Evolutionary conservation across 2,888 invertebrate genomes (phyloP).

Genomic region (Micoletzkya japonica): DNA sequence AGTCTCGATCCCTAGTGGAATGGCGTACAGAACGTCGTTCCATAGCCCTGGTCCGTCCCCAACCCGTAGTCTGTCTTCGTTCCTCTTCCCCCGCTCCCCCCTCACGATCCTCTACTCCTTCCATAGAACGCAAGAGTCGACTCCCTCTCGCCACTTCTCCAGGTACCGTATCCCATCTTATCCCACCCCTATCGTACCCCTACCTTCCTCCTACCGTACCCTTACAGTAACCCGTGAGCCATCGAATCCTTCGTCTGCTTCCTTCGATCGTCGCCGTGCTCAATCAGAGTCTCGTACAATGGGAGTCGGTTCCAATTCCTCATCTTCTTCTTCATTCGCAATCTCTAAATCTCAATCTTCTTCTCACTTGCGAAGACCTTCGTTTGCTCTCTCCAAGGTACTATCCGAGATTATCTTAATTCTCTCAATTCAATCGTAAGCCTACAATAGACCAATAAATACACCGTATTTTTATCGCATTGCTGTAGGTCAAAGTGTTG

Average conservation of each 20-base stretch:
- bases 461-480: too few relatives aligned
- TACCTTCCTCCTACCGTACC: too few relatives aligned
- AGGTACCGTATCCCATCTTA: too few relatives aligned
- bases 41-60: slow-evolving; percentile 59
- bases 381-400: slow-evolving; percentile 26
- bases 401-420: background rate
- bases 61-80: slow-evolving; percentile 54
- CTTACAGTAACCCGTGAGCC: background rate
- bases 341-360: slow-evolving; percentile 25
- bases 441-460: too few relatives aligned
- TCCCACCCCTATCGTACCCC: too few relatives aligned
- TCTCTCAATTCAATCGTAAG: background rate
- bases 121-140: slow-evolving; percentile 36
- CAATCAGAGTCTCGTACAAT: background rate
- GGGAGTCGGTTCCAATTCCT: background rate
- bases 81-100: slow-evolving; percentile 4
- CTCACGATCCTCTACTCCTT: background rate
- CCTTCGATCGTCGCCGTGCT: slow-evolving; percentile 11
- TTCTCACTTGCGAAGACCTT: slow-evolving; percentile 17
- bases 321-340: slow-evolving; percentile 10
- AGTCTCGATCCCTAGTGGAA: slow-evolving; percentile 28
- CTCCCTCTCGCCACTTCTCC: slow-evolving; percentile 43
- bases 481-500: too few relatives aligned
- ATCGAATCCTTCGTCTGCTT: background rate
- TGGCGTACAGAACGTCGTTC: slow-evolving; percentile 43